Evolutionary conservation across 2,888 invertebrate genomes (phyloP).

Genomic region (Lamellibrachia satsuma): DNA sequence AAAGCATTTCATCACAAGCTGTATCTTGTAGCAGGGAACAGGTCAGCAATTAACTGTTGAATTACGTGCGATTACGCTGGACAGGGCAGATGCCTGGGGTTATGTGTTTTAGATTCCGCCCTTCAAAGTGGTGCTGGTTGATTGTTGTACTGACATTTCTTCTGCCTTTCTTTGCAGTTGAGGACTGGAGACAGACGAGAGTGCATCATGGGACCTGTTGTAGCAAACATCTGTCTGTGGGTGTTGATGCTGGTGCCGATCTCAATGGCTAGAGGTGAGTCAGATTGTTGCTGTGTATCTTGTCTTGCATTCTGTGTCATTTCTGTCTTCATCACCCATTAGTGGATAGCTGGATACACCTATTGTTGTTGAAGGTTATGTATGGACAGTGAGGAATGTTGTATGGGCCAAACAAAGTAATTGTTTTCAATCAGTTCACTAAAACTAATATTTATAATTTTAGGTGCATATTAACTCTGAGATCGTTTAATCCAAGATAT

Average conservation of each 20-base stretch:
- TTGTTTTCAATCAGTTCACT: too few species aligned
- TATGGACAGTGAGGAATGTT: too few species aligned
- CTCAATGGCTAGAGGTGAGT: neutral
- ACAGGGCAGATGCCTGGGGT: neutral
- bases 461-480: too few species aligned
- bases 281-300: neutral
- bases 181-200: neutral
- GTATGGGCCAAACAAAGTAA: too few species aligned
- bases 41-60: neutral
- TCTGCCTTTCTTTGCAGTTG: neutral
- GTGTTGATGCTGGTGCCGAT: neutral
- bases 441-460: too few species aligned
- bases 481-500: too few species aligned
- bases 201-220: neutral
- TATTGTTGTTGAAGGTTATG: too few species aligned
- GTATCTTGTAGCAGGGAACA: neutral
- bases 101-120: constrained; percentile 9
- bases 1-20: neutral
- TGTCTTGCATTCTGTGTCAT: neutral
- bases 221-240: neutral
- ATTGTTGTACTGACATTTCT: neutral
- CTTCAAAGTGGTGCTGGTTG: neutral
- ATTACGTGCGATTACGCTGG: neutral
- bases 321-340: neutral
- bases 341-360: too few species aligned